phyloP scores from a whole-genome alignment of 2,797 vertebrate genomes.

The Spinus olivaceus region DNA sequence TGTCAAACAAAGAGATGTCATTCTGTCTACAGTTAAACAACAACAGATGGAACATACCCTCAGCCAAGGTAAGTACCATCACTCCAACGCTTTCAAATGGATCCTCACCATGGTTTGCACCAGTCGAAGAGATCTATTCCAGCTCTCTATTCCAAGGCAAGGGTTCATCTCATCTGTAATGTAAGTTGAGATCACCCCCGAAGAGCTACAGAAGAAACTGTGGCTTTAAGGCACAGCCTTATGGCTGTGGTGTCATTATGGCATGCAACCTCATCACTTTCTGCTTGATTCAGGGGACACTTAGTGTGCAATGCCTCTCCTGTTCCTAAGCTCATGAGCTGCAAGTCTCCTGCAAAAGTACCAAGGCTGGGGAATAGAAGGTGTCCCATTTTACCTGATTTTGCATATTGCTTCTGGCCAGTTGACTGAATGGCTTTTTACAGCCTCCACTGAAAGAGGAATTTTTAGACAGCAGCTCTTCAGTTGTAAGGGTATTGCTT shows the following conservation, averaged over 20 bases:
- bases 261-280: not conserved
- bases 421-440: not conserved
- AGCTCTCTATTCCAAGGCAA: not conserved
- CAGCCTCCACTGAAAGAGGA: not conserved
- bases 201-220: not conserved
- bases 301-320: not conserved
- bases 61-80: slow-evolving; percentile 61
- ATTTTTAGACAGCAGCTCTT: not conserved
- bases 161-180: slow-evolving; percentile 3
- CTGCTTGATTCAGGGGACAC: not conserved
- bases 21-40: slow-evolving; percentile 66
- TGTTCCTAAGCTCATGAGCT: not conserved
- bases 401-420: not conserved
- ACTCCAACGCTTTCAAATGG: slow-evolving; percentile 15
- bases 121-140: slow-evolving; percentile 10
- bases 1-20: slow-evolving; percentile 63
- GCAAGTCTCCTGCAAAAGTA: not conserved
- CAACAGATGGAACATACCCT: slow-evolving; percentile 59
- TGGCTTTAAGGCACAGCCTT: not conserved
- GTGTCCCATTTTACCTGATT: not conserved
- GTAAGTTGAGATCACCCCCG: not conserved
- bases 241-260: not conserved
- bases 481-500: not conserved
- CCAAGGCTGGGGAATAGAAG: not conserved
- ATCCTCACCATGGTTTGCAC: not conserved